Conservation (phyloP, 2,888 invertebrate species). For the Erebia ligea region DNA sequence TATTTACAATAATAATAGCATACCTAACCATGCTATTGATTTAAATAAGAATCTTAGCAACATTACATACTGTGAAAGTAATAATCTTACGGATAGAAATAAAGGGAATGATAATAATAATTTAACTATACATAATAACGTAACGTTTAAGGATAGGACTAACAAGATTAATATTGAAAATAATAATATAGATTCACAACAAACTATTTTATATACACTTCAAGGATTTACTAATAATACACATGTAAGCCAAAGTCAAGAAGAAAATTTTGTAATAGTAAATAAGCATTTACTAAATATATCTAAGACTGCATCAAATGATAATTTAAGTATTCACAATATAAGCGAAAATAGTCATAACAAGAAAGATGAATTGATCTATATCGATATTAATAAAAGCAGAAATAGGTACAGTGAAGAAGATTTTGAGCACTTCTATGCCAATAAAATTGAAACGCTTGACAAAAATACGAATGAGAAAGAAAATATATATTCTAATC, state of each 20-base stretch:
- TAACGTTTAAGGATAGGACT: neutral
- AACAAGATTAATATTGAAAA: slow-evolving; percentile 8
- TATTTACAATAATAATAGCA: neutral
- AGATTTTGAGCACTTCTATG: slow-evolving; percentile 13
- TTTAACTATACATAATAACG: neutral
- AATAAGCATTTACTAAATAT: slow-evolving; percentile 33
- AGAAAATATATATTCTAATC: neutral
- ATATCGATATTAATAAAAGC: neutral
- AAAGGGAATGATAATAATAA: neutral
- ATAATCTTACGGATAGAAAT: neutral
- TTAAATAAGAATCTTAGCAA: neutral
- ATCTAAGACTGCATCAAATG: neutral
- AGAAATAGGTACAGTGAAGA: slow-evolving; percentile 1
- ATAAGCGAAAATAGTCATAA: neutral
- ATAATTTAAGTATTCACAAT: slow-evolving; percentile 5
- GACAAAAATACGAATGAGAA: neutral
- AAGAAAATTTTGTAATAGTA: slow-evolving; percentile 35
- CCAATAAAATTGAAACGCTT: neutral
- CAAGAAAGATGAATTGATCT: neutral
- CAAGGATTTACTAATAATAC: slow-evolving; percentile 35
- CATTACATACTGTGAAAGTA: neutral
- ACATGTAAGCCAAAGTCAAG: slow-evolving; percentile 46
- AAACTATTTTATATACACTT: slow-evolving; percentile 38
- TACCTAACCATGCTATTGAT: neutral
- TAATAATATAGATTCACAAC: slow-evolving; percentile 31